Evolutionary conservation across 2,797 vertebrate species (phyloP), one percentile per base, ranked within the genome.

Genomic region (Ptychobarbus kaznakovi): DNA sequence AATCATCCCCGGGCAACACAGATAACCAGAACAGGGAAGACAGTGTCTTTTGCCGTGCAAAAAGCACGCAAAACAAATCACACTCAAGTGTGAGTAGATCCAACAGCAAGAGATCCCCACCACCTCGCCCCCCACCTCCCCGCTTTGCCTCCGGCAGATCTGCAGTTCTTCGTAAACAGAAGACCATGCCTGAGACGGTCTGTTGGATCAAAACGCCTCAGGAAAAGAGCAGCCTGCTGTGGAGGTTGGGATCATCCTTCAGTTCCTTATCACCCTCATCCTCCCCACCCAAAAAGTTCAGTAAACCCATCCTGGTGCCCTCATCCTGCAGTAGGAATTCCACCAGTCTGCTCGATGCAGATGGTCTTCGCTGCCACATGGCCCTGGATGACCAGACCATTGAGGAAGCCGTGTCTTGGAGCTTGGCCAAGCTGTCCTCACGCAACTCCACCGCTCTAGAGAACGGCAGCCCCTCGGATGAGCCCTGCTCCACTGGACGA

Each of bases 111-210:
- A 95, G 93, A 25, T 93, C 95, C 4, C 96, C 97, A 12, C 97
- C 97, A 0, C 97, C 97, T 69, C 94, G 97, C 40, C 98, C 97
- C 0, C 98, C 97, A 11, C 97, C 97, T 1, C 97, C 97, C 8
- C 92, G 92, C 80, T 92, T 89, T 0, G 91, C 93, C 90, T 91
- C 89, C 8, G 88, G 86, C 25, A 89, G 91, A 10, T 92, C 89
- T 0, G 93, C 91, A 1, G 90, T 92, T 0, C 76, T 94, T 87
- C 93, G 93, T 89, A 96, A 92, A 88, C 95, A 92, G 89, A 87
- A 92, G 38, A 91, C 94, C 89, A 96, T 95, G 95, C 96, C 95
- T 87, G 95, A 93, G 87, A 94, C 94, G 13, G 92, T 87, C 84
- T 89, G 61, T 92, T 94, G 89, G 89, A 93, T 91, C 91, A 93